Conservation (phyloP, 2,797 vertebrate species). For the Jordanella pulchra region DNA sequence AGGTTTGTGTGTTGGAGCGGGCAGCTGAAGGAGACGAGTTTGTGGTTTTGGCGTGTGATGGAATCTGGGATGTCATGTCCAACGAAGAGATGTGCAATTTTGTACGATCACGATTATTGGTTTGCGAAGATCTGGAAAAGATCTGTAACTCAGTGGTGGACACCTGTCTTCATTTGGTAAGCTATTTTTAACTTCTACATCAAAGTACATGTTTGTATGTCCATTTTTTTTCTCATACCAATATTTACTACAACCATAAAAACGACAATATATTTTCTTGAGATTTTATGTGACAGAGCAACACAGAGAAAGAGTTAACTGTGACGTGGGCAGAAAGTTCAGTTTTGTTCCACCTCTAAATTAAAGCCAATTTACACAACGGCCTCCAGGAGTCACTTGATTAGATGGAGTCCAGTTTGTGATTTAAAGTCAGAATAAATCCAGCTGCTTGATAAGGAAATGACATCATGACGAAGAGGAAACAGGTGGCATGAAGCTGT, state of each 20-base stretch:
- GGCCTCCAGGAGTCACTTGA: too few species aligned
- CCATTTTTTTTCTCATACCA: too few species aligned
- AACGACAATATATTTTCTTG: background rate
- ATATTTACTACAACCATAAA: too few species aligned
- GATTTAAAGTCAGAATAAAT: too few species aligned
- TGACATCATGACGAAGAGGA: background rate
- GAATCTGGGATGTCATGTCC: conserved; percentile 99
- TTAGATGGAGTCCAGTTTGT: too few species aligned
- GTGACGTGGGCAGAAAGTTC: background rate
- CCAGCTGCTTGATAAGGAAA: background rate
- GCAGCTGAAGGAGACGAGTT: conserved; percentile 94
- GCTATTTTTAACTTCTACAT: background rate
- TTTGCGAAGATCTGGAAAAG: conserved; percentile 96
- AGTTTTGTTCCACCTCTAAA: background rate
- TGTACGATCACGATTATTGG: conserved; percentile 94
- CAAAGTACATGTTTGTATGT: background rate
- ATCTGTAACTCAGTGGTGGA: conserved; percentile 99
- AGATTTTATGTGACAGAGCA: background rate
- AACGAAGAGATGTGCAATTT: conserved; percentile 99
- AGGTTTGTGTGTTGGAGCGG: conserved; percentile 95
- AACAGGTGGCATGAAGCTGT: too few species aligned
- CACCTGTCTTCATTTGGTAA: conserved; percentile 99
- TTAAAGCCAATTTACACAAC: too few species aligned
- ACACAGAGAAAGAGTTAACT: background rate
- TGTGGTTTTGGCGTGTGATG: conserved; percentile 96